These are phyloP conservation scores for Phortica magna DNA, from an alignment of 2,888 invertebrate genomes.

Conservation along the genomic window DNA sequence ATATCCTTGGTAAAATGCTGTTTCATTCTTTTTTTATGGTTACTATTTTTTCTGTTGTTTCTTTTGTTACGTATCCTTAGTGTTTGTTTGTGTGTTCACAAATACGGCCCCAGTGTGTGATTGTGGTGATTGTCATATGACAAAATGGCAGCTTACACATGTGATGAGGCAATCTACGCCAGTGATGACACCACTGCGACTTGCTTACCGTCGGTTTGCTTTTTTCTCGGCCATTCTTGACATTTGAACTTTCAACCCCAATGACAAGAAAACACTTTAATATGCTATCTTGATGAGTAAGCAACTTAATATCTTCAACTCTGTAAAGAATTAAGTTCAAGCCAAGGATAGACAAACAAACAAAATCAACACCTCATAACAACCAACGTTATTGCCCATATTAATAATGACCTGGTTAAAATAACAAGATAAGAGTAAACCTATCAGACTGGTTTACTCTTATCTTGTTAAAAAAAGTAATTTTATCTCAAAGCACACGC, in stretches of 20 bases:
- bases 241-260: conserved; percentile 52
- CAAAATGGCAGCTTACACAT: conserved; percentile 54
- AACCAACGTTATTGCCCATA: no score
- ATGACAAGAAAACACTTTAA: not conserved
- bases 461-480: no score
- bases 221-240: conserved; percentile 31
- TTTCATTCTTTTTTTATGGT: conserved; percentile 52
- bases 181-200: conserved; percentile 16
- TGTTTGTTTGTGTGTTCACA: conserved; percentile 1
- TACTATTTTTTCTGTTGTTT: conserved; percentile 3
- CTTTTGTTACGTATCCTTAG: not conserved
- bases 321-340: no score
- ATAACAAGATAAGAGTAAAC: no score
- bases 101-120: conserved; percentile 46
- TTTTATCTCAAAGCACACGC: not conserved
- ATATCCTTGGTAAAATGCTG: conserved; percentile 53
- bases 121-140: conserved; percentile 67
- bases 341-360: no score
- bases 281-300: not conserved
- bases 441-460: no score
- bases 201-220: not conserved
- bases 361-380: no score
- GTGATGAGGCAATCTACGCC: conserved; percentile 40
- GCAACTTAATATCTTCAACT: no score
- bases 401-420: no score